These are phyloP conservation scores for Nasua narica DNA, from an alignment of 2,797 vertebrate genomes.

Conservation along the genomic window DNA sequence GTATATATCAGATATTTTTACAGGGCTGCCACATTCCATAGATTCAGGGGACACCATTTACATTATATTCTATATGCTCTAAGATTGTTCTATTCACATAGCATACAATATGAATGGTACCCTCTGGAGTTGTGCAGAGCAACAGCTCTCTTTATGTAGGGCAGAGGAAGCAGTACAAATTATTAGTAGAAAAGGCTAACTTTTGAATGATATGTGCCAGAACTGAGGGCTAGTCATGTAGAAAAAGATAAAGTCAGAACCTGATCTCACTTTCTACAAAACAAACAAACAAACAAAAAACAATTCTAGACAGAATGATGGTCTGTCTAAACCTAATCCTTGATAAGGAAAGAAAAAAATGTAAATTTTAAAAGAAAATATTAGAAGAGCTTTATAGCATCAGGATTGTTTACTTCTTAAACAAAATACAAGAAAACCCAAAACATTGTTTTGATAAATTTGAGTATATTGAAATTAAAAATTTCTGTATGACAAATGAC, in stretches of 20 bases:
- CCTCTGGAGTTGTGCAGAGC: background rate
- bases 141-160: background rate
- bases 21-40: background rate
- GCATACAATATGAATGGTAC: background rate
- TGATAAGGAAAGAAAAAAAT: background rate
- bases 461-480: slow-evolving; percentile 7
- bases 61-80: background rate
- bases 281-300: background rate
- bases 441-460: background rate
- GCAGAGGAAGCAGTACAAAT: background rate
- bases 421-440: background rate
- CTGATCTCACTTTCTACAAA: background rate
- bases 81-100: background rate
- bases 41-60: background rate
- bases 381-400: background rate
- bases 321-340: background rate
- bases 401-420: background rate
- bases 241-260: background rate
- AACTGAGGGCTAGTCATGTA: background rate
- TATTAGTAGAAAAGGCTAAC: background rate
- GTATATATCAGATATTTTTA: background rate
- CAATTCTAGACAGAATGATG: background rate
- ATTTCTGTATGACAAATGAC: background rate
- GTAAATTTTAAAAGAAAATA: slow-evolving; percentile 18
- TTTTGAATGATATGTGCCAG: background rate